Base-by-base conservation (phyloP, 2,797 vertebrate species). In the Chelon auratus region DNA sequence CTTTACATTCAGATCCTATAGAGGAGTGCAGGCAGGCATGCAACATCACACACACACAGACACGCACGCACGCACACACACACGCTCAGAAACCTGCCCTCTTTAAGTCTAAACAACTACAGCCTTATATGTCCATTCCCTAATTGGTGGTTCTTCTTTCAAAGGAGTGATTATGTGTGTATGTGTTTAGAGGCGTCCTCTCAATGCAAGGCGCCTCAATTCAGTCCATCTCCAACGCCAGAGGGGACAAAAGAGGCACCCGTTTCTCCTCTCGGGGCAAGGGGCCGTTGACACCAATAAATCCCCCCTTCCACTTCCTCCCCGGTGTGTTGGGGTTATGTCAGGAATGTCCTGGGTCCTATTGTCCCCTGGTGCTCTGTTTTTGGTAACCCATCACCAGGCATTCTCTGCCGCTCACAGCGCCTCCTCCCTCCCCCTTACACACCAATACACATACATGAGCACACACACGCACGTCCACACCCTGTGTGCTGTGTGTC, bases 351-450 rank as follows among this genome's bases (percentile, higher is more conserved):
- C 93, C 91, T 81, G 83, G 77, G 85, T 90, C 90, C 89, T 77
- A 92, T 94, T 93, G 92, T 91, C 86, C 84, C 80, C 80, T 22
- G 62, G 84, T 89, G 83, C 86, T 92, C 91, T 92, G 92, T 92
- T 93, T 93, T 91, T 92, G 92, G 93, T 93, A 92, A 93, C 89
- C 92, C 87, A 85, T 93, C 93, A 93, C 91, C 92, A 90, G 83
- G 89, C 90, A 91, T 92, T 92, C 89, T 90, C 85, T 87, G 62
- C 80, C 57, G 81, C 79, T 90, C 83, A 50, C 62, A 59, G 79
- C 33, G 85, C 85, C 82, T 78, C 75, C 88, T 85, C 93, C 87
- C 78, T 87, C 82, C 72, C 89, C 82, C 83, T 83, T 54, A 85
- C 79, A 85, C 72, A 80, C 82, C 52, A 66, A 85, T 82, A 89